Conservation (phyloP, 2,797 vertebrate genomes). For the Anguilla pacifica region DNA sequence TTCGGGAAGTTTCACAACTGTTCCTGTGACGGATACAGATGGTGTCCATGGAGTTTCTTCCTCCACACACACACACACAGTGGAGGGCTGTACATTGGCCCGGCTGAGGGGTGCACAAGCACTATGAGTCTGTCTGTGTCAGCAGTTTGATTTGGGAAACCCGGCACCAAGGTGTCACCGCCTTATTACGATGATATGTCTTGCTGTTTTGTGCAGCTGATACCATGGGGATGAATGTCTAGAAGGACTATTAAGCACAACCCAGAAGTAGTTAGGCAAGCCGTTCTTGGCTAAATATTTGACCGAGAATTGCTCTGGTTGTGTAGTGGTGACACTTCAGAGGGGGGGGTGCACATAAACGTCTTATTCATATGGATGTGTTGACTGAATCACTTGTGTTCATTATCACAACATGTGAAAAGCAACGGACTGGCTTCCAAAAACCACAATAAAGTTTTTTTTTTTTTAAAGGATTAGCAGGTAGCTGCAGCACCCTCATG, state of each 20-base stretch:
- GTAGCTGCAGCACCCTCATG: not conserved
- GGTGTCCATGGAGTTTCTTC: not conserved
- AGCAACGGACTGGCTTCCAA: not conserved
- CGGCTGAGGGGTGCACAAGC: not conserved
- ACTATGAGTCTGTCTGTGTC: not conserved
- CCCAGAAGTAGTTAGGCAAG: not conserved
- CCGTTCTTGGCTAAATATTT: not conserved
- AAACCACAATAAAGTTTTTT: not conserved
- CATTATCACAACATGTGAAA: not conserved
- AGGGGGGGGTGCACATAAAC: not conserved
- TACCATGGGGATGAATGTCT: not conserved
- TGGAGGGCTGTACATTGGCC: not conserved
- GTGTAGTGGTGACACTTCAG: not conserved
- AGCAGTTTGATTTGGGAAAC: not conserved
- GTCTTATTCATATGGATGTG: not conserved
- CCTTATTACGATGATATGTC: not conserved
- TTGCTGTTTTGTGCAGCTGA: not conserved
- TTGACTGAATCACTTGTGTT: not conserved
- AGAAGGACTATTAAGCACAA: not conserved
- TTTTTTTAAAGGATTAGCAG: not conserved
- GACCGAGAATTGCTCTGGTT: not conserved
- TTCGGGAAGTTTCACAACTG: not conserved
- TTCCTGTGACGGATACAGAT: not conserved
- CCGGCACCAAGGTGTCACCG: not conserved
- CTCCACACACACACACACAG: not conserved